Conservation (phyloP, 2,797 vertebrate species). For the Lithobates pipiens region DNA sequence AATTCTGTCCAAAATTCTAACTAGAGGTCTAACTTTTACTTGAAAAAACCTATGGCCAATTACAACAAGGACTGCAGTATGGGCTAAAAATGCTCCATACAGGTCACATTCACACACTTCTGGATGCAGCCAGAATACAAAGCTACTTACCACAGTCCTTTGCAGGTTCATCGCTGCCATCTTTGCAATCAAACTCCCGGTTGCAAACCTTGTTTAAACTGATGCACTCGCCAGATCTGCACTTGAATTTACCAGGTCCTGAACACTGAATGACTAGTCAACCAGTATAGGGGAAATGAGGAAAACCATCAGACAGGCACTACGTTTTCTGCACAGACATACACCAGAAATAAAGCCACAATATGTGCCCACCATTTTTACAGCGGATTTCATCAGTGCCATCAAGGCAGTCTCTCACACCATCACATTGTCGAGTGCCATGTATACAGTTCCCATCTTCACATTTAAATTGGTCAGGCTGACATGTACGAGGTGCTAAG, state of each 20-base stretch:
- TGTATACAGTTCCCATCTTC: conserved; percentile 91
- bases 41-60: no score
- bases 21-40: no score
- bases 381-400: conserved; percentile 92
- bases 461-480: conserved; percentile 92
- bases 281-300: conserved; percentile 24
- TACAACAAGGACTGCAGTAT: no score
- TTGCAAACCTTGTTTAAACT: conserved; percentile 94
- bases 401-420: conserved; percentile 89
- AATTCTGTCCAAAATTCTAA: no score
- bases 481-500: conserved; percentile 89
- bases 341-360: conserved; percentile 34
- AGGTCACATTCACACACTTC: no score
- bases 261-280: conserved; percentile 88
- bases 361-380: conserved; percentile 81
- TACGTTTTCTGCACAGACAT: conserved; percentile 22
- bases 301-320: conserved; percentile 36
- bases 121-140: neutral
- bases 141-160: conserved; percentile 92
- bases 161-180: conserved; percentile 96
- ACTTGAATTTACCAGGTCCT: conserved; percentile 95
- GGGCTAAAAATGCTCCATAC: no score
- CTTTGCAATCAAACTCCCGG: conserved; percentile 90
- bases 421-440: conserved; percentile 90
- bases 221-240: conserved; percentile 94